Evolutionary conservation across 1,140 invertebrate species (phyloP).

Genomic region (Rhynchophorus ferrugineus): DNA sequence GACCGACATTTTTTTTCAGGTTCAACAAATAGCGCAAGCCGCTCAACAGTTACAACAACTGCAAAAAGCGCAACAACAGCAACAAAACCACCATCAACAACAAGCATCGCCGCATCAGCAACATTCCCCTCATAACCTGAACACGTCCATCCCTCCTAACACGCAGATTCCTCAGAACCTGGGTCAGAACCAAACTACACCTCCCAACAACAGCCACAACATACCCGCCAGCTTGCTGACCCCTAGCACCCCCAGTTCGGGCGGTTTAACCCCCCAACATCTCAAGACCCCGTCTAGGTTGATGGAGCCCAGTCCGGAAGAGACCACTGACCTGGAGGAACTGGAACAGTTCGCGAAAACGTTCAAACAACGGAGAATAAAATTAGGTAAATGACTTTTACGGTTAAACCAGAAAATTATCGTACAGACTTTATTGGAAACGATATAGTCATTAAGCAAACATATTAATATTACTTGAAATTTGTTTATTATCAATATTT

Average conservation of each 20-base stretch:
- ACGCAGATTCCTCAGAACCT: conserved; percentile 36
- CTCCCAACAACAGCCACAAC: conserved; percentile 34
- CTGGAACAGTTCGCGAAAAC: conserved; percentile 95
- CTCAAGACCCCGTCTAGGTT: conserved; percentile 48
- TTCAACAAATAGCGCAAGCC: conserved; percentile 72
- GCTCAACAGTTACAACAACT: conserved; percentile 74
- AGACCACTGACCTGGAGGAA: conserved; percentile 91
- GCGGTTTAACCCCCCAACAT: conserved; percentile 46
- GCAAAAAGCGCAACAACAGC: conserved; percentile 73
- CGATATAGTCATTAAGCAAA: too few relatives aligned
- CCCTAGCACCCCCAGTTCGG: conserved; percentile 50
- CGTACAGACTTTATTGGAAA: neutral
- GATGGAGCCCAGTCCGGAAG: conserved; percentile 76
- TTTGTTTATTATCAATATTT: too few relatives aligned
- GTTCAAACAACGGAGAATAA: conserved; percentile 92
- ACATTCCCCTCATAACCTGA: conserved; percentile 41
- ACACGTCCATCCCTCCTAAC: conserved; percentile 47
- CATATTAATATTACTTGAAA: too few relatives aligned
- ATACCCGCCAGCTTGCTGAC: conserved; percentile 46
- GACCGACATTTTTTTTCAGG: conserved; percentile 44
- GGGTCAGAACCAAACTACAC: conserved; percentile 39
- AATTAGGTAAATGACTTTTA: conserved; percentile 57
- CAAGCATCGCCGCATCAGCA: conserved; percentile 59
- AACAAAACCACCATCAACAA: conserved; percentile 71
- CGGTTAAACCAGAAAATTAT: neutral